These are phyloP conservation scores for Eurypyga helias DNA, from an alignment of 2,113 vertebrate genomes.

Conservation along the genomic window DNA sequence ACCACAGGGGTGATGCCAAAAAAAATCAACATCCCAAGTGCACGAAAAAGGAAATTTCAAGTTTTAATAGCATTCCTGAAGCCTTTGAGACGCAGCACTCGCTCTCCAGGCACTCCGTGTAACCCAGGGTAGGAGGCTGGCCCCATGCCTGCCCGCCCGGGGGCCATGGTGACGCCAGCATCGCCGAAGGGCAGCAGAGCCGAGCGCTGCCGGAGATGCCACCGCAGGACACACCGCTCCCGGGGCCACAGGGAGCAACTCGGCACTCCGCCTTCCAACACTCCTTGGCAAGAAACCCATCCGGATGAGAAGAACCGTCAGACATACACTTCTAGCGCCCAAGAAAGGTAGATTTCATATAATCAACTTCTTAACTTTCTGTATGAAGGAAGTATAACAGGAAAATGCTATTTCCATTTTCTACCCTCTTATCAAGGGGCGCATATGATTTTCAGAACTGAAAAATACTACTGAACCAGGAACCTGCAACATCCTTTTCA, in stretches of 20 bases:
- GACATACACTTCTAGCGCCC: not conserved
- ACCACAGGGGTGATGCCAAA: too few relatives aligned
- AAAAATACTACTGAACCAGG: not conserved
- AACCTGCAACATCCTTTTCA: not conserved
- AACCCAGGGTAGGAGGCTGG: not conserved
- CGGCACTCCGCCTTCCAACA: not conserved
- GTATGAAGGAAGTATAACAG: not conserved
- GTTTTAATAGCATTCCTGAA: not conserved
- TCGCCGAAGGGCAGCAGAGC: not conserved
- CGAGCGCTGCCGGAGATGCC: not conserved
- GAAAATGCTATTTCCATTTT: not conserved
- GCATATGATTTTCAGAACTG: not conserved
- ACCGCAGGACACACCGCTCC: not conserved
- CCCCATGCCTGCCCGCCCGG: not conserved
- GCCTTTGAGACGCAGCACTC: not conserved
- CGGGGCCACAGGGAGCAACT: not conserved
- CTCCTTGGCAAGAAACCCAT: not conserved
- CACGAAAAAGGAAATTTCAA: not conserved
- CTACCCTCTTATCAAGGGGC: not conserved
- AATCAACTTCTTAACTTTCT: not conserved
- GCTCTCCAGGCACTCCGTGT: not conserved
- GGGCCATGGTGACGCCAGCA: not conserved
- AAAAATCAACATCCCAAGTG: not conserved
- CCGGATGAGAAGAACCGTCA: not conserved
- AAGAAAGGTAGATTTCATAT: not conserved